Base-by-base conservation (phyloP, 2,113 vertebrate species). In the Chloebia gouldiae region DNA sequence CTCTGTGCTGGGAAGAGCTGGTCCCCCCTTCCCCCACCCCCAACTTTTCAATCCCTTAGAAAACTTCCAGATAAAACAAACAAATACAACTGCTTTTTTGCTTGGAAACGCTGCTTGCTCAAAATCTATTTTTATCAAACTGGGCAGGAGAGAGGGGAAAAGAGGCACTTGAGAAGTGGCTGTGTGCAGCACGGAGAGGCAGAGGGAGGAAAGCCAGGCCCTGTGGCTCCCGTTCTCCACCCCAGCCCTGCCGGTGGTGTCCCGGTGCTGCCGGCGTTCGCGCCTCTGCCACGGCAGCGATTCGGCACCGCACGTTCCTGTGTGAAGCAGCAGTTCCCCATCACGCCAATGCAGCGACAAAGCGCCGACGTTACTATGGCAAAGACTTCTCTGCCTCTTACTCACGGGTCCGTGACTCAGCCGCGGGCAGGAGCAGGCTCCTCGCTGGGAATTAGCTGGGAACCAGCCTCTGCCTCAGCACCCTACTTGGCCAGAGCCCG, bases 321-420 rank as follows among this genome's bases (percentile, higher is more conserved):
- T 51, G 79, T 12, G 94, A 27, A 95, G 93, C 92, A 95, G 95
- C 94, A 90, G 92, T 20, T 95, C 84, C 82, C 79, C 94, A 89
- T 87, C 97, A 91, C 35, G 19, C 88, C 54, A 21, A 86, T 1
- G 93, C 24, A 2, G 50, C 68, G 84, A 95, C 87, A 72, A 83
- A 95, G 93, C 79, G 37, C 86, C 70, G 31, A 83, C 21, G 97
- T 98, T 97, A 97, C 97, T 97, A 98, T 97, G 97, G 97, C 93
- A 95, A 98, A 97, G 97, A 11, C 87, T 96, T 86, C 94, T 92
- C 96, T 87, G 93, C 92, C 91, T 97, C 96, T 97, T 91, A 91
- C 96, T 97, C 81, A 94, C 47, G 81, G 81, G 92, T 68, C 86
- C 0, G 83, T 97, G 97, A 97, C 95, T 97, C 97, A 97, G 93